Evolutionary conservation across 1,140 invertebrate genomes (phyloP).

Genomic region (Cecropterus lyciades): DNA sequence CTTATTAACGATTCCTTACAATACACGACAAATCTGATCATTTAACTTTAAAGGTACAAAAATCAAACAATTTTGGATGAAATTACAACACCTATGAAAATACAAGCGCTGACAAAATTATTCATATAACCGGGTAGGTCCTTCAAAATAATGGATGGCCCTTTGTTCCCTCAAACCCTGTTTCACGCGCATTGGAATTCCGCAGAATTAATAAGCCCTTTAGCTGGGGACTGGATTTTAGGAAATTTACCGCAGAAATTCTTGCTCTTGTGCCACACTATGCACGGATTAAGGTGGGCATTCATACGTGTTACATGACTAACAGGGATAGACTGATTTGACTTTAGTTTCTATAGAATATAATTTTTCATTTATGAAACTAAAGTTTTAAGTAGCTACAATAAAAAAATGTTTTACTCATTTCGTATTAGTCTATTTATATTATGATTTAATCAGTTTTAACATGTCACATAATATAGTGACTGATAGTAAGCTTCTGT

Average conservation of each 20-base stretch:
- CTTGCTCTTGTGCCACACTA: constrained; percentile 37
- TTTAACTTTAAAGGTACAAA: background rate
- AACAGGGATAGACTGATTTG: no score
- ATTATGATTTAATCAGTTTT: no score
- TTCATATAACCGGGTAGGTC: constrained; percentile 49
- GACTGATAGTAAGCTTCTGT: no score
- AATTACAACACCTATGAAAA: constrained; percentile 24
- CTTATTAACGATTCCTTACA: no score
- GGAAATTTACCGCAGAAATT: constrained; percentile 61
- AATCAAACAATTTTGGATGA: background rate
- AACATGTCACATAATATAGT: no score
- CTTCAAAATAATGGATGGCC: constrained; percentile 58
- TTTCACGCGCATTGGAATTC: constrained; percentile 58
- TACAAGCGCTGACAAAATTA: constrained; percentile 39
- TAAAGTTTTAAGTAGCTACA: no score
- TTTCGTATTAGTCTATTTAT: no score
- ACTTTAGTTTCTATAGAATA: no score
- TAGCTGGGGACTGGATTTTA: constrained; percentile 48
- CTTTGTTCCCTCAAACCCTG: constrained; percentile 56
- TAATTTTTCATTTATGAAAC: no score
- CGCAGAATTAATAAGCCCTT: constrained; percentile 66
- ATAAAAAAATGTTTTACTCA: no score
- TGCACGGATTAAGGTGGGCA: constrained; percentile 28
- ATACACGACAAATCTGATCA: background rate
- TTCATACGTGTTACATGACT: constrained; percentile 27